Conservation (phyloP, 23 tunicate genomes). For the Phallusia fumigata region DNA sequence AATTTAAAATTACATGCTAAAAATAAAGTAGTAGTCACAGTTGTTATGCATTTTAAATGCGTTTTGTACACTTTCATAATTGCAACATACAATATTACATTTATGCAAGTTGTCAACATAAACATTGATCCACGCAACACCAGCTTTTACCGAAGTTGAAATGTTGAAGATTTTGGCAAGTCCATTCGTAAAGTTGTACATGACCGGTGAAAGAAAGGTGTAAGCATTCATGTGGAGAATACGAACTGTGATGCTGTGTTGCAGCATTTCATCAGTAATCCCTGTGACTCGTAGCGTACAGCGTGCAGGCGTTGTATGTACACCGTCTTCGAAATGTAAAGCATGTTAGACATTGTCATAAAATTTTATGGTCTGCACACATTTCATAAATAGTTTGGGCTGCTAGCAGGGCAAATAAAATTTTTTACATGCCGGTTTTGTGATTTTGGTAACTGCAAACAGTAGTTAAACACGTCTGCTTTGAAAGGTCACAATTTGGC, state of each 20-base stretch:
- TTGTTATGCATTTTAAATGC: too few relatives aligned
- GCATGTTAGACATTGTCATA: not conserved
- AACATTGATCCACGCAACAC: too few relatives aligned
- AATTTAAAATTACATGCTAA: too few relatives aligned
- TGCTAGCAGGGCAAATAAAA: too few relatives aligned
- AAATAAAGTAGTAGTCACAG: too few relatives aligned
- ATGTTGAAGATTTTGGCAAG: constrained; percentile 65
- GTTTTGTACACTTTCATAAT: too few relatives aligned
- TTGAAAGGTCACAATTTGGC: too few relatives aligned
- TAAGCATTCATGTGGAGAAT: constrained; percentile 75
- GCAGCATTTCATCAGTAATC: constrained; percentile 81
- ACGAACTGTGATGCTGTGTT: constrained; percentile 94
- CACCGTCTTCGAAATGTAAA: constrained; percentile 47
- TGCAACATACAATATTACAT: not conserved
- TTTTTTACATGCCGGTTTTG: too few relatives aligned
- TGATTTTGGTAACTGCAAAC: too few relatives aligned
- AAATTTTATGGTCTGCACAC: not conserved
- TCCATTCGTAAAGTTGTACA: constrained; percentile 64
- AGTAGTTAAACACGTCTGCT: too few relatives aligned
- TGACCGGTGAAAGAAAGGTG: constrained; percentile 70
- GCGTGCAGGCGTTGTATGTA: constrained; percentile 26
- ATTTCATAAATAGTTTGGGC: too few relatives aligned
- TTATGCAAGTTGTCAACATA: too few relatives aligned
- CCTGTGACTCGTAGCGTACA: constrained; percentile 73
- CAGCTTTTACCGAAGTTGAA: constrained; percentile 12